A percentile compares a stretch with the other conserved stretches of the same genome.
These are phyloP conservation scores for Zapus hudsonius DNA, from an alignment of 2,113 vertebrate genomes.

Conservation along the genomic window DNA sequence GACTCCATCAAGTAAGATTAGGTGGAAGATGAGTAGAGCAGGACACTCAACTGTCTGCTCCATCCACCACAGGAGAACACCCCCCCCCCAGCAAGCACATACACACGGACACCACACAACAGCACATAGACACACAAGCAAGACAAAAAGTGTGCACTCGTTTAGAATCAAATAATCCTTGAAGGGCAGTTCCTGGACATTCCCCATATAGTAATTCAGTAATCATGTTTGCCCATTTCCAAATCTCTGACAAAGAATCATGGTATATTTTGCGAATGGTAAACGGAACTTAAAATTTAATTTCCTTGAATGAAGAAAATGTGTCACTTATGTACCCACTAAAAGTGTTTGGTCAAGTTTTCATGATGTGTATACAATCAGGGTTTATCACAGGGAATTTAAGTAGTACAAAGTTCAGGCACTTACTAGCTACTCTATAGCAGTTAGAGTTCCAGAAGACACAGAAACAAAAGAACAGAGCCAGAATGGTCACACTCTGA, in stretches of 20 bases:
- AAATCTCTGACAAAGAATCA: constrained; percentile 27
- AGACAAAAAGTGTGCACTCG: not conserved
- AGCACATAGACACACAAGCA: no score
- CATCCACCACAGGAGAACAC: no score
- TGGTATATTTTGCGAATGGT: constrained; percentile 34
- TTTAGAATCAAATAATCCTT: constrained; percentile 10
- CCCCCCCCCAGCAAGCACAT: no score
- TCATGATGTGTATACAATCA: constrained; percentile 16
- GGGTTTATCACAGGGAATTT: constrained; percentile 21
- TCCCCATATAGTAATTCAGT: constrained; percentile 2
- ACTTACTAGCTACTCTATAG: not conserved
- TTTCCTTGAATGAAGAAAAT: constrained; percentile 28
- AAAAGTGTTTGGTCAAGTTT: constrained; percentile 44
- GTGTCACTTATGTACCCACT: not conserved
- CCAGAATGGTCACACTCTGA: not conserved
- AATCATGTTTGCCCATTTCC: not conserved
- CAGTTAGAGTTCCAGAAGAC: not conserved
- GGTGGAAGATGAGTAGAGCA: no score
- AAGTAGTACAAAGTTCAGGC: constrained; percentile 33
- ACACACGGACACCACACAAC: no score
- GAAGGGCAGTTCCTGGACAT: not conserved
- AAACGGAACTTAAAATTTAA: constrained; percentile 40
- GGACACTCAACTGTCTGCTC: no score
- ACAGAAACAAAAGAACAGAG: constrained; percentile 13
- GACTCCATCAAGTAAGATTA: no score